Percentiles rank a stretch among this genome's conserved stretches.
Evolutionary conservation across 2,113 vertebrate species (phyloP).

Genomic region (Chloropsis cyanopogon): DNA sequence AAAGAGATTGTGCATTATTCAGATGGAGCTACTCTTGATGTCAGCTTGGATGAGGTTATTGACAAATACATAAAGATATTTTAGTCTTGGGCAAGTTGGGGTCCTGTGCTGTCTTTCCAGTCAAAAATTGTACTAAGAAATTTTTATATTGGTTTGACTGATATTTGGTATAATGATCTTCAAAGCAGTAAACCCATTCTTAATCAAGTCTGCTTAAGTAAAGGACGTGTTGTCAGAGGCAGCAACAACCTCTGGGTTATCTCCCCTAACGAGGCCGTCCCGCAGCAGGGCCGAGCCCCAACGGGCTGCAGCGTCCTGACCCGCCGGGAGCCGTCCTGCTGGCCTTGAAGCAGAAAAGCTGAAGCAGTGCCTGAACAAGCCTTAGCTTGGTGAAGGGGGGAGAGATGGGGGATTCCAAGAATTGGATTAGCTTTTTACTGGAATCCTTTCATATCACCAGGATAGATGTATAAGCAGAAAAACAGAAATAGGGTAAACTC

Average conservation of each 20-base stretch:
- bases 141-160: conserved; percentile 36
- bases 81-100: not conserved
- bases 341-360: not conserved
- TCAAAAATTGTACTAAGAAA: not conserved
- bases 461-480: conserved; percentile 35
- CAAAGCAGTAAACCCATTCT: not conserved
- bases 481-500: conserved; percentile 48
- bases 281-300: not conserved
- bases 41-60: not conserved
- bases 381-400: not conserved
- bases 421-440: conserved; percentile 27
- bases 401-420: conserved; percentile 12
- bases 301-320: not conserved
- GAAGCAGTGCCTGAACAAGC: not conserved
- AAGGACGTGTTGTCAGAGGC: not conserved
- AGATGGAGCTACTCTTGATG: not conserved
- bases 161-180: conserved; percentile 53
- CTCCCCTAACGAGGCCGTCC: conserved; percentile 38
- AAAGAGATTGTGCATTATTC: not conserved
- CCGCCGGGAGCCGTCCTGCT: not conserved
- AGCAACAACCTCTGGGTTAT: not conserved
- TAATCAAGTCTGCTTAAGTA: not conserved
- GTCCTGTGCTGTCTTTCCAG: not conserved
- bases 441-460: conserved; percentile 1
- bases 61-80: not conserved